Percentiles rank a stretch among this genome's conserved stretches.
Conservation (phyloP, 2,113 vertebrate genomes). For the Acanthochromis polyacanthus region DNA sequence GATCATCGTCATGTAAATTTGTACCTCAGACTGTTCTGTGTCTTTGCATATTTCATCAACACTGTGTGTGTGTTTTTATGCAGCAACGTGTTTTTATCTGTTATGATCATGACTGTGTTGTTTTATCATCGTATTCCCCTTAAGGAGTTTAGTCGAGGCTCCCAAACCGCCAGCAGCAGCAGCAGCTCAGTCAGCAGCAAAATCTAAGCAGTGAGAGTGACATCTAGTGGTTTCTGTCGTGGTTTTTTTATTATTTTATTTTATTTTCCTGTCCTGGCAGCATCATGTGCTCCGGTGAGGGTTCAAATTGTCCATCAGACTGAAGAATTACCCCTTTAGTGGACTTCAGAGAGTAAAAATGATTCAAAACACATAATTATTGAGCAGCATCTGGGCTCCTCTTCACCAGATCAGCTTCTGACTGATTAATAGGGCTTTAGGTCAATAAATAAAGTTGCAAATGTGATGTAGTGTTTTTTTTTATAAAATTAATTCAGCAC, state of each 20-base stretch:
- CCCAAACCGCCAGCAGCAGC: not conserved
- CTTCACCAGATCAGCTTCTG: too few relatives aligned
- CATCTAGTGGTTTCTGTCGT: slow-evolving; percentile 78
- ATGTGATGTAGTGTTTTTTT: too few relatives aligned
- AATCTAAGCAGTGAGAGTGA: slow-evolving; percentile 72
- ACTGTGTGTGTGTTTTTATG: not conserved
- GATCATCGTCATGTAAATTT: slow-evolving; percentile 38
- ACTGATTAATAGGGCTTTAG: too few relatives aligned
- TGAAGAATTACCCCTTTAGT: too few relatives aligned
- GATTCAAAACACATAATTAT: too few relatives aligned
- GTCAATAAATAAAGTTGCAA: too few relatives aligned
- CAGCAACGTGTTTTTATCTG: slow-evolving; percentile 36
- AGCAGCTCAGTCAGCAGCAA: slow-evolving; percentile 21
- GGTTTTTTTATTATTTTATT: not conserved
- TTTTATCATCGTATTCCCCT: slow-evolving; percentile 42
- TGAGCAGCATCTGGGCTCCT: too few relatives aligned
- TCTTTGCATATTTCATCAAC: slow-evolving; percentile 19
- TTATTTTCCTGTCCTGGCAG: too few relatives aligned
- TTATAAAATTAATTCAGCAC: too few relatives aligned
- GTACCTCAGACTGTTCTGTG: not conserved
- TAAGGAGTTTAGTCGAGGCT: slow-evolving; percentile 13
- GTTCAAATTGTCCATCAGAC: too few relatives aligned
- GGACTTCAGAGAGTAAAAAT: too few relatives aligned
- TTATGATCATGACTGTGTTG: slow-evolving; percentile 38
- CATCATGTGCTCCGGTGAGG: too few relatives aligned